phyloP scores from a whole-genome alignment of 2,888 invertebrate genomes.

The Ommatoiulus sabulosus region DNA sequence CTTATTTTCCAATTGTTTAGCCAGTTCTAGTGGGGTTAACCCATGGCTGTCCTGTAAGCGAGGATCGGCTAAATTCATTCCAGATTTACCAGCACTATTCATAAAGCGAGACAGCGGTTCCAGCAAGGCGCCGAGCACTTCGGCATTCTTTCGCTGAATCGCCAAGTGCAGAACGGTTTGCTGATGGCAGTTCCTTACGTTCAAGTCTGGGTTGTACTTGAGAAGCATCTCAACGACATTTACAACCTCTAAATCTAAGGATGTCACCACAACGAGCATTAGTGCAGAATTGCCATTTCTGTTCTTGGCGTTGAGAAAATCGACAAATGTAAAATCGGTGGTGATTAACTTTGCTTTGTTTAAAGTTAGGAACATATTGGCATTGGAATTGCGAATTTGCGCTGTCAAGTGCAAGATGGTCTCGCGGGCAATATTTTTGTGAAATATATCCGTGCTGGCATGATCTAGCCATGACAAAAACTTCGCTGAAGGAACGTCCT shows the following conservation, averaged over 20 bases:
- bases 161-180: neutral
- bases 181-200: neutral
- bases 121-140: neutral
- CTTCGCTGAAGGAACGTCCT: neutral
- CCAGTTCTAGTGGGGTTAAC: neutral
- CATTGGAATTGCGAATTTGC: neutral
- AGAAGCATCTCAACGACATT: neutral
- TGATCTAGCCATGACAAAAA: neutral
- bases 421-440: neutral
- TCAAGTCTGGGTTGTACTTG: neutral
- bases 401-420: neutral
- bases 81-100: neutral
- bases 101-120: neutral
- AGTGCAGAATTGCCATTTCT: neutral
- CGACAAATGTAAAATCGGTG: neutral
- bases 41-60: neutral
- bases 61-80: neutral
- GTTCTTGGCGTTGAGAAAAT: neutral
- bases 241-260: neutral
- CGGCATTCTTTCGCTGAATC: neutral
- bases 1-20: neutral
- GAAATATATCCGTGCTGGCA: neutral
- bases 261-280: neutral
- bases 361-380: neutral
- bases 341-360: neutral